phyloP scores from a whole-genome alignment of 2,113 vertebrate genomes.

The Carassius auratus region DNA sequence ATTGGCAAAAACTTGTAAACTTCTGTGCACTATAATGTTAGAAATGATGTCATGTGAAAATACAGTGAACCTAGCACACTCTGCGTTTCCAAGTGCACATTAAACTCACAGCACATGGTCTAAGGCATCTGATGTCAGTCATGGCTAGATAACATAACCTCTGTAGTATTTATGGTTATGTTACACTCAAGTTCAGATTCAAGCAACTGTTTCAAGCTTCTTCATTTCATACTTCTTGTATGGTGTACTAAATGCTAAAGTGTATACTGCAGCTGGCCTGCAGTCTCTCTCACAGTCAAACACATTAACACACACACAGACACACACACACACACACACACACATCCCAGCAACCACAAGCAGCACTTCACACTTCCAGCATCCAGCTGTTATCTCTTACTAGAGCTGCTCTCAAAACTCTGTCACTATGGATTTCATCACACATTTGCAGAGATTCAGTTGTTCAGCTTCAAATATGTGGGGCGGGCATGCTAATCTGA shows the following conservation, averaged over 20 bases:
- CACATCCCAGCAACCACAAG: not conserved
- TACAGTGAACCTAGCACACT: not conserved
- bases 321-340: no score
- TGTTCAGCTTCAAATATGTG: not conserved
- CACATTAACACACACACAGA: not conserved
- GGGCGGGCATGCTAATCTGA: conserved; percentile 10
- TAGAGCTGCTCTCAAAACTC: not conserved
- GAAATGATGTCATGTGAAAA: not conserved
- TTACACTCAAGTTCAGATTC: not conserved
- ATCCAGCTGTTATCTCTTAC: conserved; percentile 27
- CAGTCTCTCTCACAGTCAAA: not conserved
- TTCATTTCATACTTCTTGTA: conserved; percentile 23
- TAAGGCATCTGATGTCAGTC: not conserved
- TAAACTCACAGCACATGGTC: not conserved
- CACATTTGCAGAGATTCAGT: not conserved
- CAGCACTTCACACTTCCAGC: conserved; percentile 13
- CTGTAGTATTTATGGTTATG: not conserved
- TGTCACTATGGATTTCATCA: conserved; percentile 3
- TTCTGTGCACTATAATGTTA: not conserved
- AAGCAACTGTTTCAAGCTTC: conserved; percentile 31
- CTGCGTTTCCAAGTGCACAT: not conserved
- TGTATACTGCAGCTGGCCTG: not conserved
- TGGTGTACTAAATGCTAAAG: not conserved
- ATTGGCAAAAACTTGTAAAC: not conserved
- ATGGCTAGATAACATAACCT: not conserved